Evolutionary conservation across 2,888 invertebrate species (phyloP).

Genomic region (Platycnemis pennipes): DNA sequence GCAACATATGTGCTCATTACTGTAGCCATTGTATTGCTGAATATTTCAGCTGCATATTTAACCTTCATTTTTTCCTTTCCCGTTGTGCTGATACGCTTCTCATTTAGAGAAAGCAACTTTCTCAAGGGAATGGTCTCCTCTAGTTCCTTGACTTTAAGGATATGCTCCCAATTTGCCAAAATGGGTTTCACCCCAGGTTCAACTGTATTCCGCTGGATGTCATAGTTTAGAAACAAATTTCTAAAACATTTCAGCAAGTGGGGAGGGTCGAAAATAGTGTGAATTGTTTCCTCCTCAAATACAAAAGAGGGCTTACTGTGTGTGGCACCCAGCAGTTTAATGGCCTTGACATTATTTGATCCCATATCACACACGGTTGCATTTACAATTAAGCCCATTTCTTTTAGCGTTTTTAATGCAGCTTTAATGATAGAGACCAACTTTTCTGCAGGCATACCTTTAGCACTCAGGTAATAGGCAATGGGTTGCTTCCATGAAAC

Average conservation of each 20-base stretch:
- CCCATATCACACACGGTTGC: slow-evolving; percentile 59
- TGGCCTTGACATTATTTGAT: slow-evolving; percentile 48
- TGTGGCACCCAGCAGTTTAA: not conserved
- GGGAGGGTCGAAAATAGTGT: too few species aligned
- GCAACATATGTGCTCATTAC: too few species aligned
- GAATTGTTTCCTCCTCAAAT: too few species aligned
- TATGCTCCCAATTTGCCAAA: not conserved
- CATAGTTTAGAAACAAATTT: not conserved
- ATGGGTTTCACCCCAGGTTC: not conserved
- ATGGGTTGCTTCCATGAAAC: not conserved
- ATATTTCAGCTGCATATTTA: slow-evolving; percentile 36
- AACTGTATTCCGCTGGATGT: not conserved
- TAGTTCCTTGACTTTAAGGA: not conserved
- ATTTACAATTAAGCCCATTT: not conserved
- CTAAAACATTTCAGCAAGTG: not conserved
- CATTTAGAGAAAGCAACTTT: slow-evolving; percentile 2
- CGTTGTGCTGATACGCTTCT: too few species aligned
- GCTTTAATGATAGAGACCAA: too few species aligned
- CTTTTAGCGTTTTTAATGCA: too few species aligned
- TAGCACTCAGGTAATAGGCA: slow-evolving; percentile 25
- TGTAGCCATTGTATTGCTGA: too few species aligned
- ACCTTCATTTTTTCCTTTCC: slow-evolving; percentile 50
- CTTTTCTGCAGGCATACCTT: not conserved
- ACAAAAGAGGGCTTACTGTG: not conserved
- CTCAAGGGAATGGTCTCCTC: too few species aligned